Evolutionary conservation across 2,888 invertebrate genomes (phyloP).

Genomic region (Thymelicus sylvestris): DNA sequence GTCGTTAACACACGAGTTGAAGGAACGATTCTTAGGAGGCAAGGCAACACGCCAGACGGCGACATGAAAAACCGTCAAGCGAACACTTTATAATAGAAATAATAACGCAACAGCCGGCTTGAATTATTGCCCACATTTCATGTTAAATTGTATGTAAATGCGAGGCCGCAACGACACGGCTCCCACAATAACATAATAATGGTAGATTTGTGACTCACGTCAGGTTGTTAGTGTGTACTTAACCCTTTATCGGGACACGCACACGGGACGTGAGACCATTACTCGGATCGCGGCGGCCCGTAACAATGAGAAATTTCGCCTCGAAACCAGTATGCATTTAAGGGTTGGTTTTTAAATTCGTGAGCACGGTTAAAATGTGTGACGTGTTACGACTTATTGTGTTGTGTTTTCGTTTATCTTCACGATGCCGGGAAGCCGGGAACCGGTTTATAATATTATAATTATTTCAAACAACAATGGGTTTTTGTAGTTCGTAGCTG

Average conservation of each 20-base stretch:
- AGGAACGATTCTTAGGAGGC: slow-evolving; percentile 58
- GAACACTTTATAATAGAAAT: slow-evolving; percentile 82
- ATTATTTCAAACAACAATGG: slow-evolving; percentile 59
- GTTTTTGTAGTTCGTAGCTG: slow-evolving; percentile 49
- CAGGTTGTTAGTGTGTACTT: slow-evolving; percentile 83
- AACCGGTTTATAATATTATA: slow-evolving; percentile 52
- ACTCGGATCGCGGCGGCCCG: slow-evolving; percentile 68
- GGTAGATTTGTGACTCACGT: slow-evolving; percentile 84
- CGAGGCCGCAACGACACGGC: slow-evolving; percentile 76
- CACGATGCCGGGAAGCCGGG: slow-evolving; percentile 49
- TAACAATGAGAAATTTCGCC: slow-evolving; percentile 60
- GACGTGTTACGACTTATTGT: slow-evolving; percentile 55
- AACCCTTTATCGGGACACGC: slow-evolving; percentile 84
- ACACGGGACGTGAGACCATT: slow-evolving; percentile 83
- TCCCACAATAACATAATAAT: slow-evolving; percentile 85
- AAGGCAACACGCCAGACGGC: slow-evolving; percentile 68
- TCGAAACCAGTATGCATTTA: slow-evolving; percentile 45
- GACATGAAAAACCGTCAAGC: slow-evolving; percentile 72
- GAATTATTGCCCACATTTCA: slow-evolving; percentile 83
- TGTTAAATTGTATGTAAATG: slow-evolving; percentile 85
- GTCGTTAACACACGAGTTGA: slow-evolving; percentile 62
- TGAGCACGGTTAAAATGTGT: slow-evolving; percentile 64
- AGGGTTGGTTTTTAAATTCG: slow-evolving; percentile 53
- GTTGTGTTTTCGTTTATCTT: slow-evolving; percentile 53
- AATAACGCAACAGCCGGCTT: slow-evolving; percentile 77